phyloP scores from a whole-genome alignment of 2,888 invertebrate species.

The Abrostola triplasia region DNA sequence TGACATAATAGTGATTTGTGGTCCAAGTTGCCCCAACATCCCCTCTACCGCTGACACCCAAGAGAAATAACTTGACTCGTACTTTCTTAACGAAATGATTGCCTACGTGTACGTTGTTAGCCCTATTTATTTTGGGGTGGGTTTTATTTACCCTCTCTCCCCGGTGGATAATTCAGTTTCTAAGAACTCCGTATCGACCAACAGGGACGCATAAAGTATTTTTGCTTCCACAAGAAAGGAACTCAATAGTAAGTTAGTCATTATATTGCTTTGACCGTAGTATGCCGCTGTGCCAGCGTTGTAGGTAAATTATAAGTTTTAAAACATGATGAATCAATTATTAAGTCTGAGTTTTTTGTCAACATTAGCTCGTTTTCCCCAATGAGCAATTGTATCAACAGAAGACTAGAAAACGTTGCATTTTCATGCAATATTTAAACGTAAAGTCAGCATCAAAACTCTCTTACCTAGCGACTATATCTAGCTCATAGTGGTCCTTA shows the following conservation, averaged over 20 bases:
- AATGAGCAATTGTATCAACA: too few relatives aligned
- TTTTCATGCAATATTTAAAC: too few relatives aligned
- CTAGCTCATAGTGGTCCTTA: too few relatives aligned
- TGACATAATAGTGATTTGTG: conserved; percentile 83
- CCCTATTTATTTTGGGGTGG: conserved; percentile 83
- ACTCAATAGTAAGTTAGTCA: conserved; percentile 46
- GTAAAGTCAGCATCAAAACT: too few relatives aligned
- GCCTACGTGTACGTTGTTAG: conserved; percentile 86
- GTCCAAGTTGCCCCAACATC: conserved; percentile 68
- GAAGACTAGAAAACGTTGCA: too few relatives aligned
- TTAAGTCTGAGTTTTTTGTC: too few relatives aligned
- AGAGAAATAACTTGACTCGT: conserved; percentile 83
- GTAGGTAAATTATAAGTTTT: too few relatives aligned
- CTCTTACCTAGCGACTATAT: too few relatives aligned
- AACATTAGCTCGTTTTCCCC: too few relatives aligned
- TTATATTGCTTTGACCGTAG: conserved; percentile 22
- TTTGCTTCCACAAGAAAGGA: conserved; percentile 68
- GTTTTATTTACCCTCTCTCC: conserved; percentile 84
- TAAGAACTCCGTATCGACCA: conserved; percentile 84
- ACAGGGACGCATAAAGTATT: conserved; percentile 83
- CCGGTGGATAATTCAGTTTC: conserved; percentile 85
- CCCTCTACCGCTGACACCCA: conserved; percentile 69
- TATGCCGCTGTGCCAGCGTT: too few relatives aligned
- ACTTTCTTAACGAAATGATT: conserved; percentile 88
- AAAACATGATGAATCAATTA: too few relatives aligned